phyloP scores from a whole-genome alignment of 2,113 vertebrate genomes.

The Dicentrarchus labrax region DNA sequence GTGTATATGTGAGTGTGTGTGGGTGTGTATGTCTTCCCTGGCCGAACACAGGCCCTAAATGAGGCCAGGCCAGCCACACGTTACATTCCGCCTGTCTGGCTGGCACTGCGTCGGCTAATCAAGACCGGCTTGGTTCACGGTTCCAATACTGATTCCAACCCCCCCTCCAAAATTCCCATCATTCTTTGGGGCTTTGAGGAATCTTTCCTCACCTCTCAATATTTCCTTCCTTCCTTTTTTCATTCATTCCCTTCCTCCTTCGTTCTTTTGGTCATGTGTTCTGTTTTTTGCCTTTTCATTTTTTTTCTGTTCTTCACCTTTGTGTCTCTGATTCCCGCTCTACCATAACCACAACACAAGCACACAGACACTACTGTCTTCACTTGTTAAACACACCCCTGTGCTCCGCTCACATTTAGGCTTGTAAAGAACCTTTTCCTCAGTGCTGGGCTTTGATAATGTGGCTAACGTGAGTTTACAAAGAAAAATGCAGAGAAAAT shows the following conservation, averaged over 20 bases:
- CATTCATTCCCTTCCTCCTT: slow-evolving; percentile 15
- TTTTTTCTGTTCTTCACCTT: slow-evolving; percentile 21
- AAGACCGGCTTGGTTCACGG: slow-evolving; percentile 75
- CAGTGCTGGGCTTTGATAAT: slow-evolving; percentile 68
- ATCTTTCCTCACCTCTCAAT: slow-evolving; percentile 54
- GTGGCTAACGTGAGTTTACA: slow-evolving; percentile 60
- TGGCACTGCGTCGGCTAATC: slow-evolving; percentile 77
- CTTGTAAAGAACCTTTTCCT: slow-evolving; percentile 50
- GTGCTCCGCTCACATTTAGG: slow-evolving; percentile 30
- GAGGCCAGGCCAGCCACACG: slow-evolving; percentile 80
- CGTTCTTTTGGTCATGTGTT: neutral
- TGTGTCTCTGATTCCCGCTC: slow-evolving; percentile 4
- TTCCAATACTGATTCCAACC: slow-evolving; percentile 33
- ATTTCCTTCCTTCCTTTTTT: slow-evolving; percentile 62
- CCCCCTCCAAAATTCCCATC: slow-evolving; percentile 42
- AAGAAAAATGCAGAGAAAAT: slow-evolving; percentile 25
- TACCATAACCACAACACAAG: slow-evolving; percentile 7
- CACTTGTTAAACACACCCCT: slow-evolving; percentile 1
- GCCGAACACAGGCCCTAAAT: slow-evolving; percentile 73
- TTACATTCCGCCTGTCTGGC: slow-evolving; percentile 80
- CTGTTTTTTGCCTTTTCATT: neutral
- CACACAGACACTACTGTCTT: slow-evolving; percentile 14
- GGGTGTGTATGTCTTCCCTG: slow-evolving; percentile 35
- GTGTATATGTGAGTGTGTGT: slow-evolving; percentile 28
- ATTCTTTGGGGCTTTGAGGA: slow-evolving; percentile 59